Conservation (phyloP, 2,888 invertebrate species). For the Tinea trinotella region DNA sequence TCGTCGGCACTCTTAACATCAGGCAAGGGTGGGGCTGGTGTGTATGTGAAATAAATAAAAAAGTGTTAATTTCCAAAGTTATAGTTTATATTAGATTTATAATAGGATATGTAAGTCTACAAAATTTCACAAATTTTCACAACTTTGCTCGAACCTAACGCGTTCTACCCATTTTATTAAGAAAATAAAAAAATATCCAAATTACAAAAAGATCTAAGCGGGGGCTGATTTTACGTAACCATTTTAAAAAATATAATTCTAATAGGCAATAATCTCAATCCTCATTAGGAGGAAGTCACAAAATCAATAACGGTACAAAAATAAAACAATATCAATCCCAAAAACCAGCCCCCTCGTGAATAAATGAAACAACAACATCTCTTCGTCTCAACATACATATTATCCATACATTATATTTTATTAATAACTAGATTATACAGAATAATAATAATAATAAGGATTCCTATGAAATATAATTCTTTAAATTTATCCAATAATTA, state of each 20-base stretch:
- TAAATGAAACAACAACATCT: constrained; percentile 43
- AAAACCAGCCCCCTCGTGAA: constrained; percentile 62
- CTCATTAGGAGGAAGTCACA: constrained; percentile 64
- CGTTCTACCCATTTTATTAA: constrained; percentile 70
- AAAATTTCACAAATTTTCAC: constrained; percentile 74
- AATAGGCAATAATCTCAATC: constrained; percentile 64
- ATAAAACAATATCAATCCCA: constrained; percentile 70
- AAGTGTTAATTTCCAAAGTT: constrained; percentile 50
- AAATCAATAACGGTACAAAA: constrained; percentile 71
- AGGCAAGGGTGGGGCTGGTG: background rate
- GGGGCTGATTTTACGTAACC: constrained; percentile 64
- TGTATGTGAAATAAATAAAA: too few species aligned
- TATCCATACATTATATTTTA: constrained; percentile 62
- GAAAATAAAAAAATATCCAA: constrained; percentile 70
- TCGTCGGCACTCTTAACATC: too few species aligned
- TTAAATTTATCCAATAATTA: constrained; percentile 72
- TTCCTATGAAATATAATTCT: constrained; percentile 74
- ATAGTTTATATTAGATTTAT: constrained; percentile 74
- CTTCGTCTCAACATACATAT: constrained; percentile 50
- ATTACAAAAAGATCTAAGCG: constrained; percentile 59
- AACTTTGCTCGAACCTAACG: constrained; percentile 73
- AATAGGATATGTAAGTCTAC: constrained; percentile 74
- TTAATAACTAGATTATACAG: constrained; percentile 74
- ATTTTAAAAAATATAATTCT: constrained; percentile 71
- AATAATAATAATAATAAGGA: too few species aligned